A percentile compares a stretch with the other conserved stretches of the same genome.
Evolutionary conservation across 2,888 invertebrate genomes (phyloP).

Genomic region (Andrena flavipes): DNA sequence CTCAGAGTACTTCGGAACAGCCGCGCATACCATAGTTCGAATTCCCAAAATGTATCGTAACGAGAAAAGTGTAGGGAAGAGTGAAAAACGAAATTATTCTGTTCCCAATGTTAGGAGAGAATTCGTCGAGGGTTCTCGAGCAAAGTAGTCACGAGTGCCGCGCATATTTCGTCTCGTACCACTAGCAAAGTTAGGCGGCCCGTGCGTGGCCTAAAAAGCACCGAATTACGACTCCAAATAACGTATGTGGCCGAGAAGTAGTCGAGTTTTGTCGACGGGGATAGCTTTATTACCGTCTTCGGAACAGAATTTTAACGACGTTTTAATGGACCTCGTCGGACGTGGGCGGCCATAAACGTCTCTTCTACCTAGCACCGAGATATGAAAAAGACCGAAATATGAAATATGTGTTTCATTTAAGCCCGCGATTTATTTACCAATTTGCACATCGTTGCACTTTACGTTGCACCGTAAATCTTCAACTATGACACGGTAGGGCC

Average conservation of each 20-base stretch:
- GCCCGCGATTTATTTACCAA: background rate
- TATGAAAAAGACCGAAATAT: background rate
- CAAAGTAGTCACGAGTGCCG: constrained; percentile 5
- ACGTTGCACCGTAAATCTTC: background rate
- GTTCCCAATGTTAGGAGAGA: background rate
- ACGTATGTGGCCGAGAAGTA: background rate
- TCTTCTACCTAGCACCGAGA: background rate
- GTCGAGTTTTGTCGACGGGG: background rate
- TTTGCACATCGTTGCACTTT: background rate
- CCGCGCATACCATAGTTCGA: background rate
- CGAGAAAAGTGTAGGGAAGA: background rate
- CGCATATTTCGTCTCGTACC: constrained; percentile 17
- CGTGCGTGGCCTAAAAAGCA: constrained; percentile 10
- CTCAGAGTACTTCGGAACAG: background rate
- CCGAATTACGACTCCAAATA: background rate
- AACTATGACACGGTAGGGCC: background rate
- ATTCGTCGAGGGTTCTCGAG: background rate
- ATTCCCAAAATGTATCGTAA: background rate
- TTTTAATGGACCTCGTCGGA: constrained; percentile 29
- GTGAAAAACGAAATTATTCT: background rate
- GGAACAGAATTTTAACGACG: constrained; percentile 46
- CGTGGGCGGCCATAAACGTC: background rate
- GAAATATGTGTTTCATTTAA: background rate
- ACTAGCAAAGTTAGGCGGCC: constrained; percentile 2
- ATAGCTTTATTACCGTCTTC: constrained; percentile 15